Evolutionary conservation across 2,113 vertebrate genomes (phyloP), one percentile per base, ranked within the genome.

Genomic region (Apteryx mantelli): DNA sequence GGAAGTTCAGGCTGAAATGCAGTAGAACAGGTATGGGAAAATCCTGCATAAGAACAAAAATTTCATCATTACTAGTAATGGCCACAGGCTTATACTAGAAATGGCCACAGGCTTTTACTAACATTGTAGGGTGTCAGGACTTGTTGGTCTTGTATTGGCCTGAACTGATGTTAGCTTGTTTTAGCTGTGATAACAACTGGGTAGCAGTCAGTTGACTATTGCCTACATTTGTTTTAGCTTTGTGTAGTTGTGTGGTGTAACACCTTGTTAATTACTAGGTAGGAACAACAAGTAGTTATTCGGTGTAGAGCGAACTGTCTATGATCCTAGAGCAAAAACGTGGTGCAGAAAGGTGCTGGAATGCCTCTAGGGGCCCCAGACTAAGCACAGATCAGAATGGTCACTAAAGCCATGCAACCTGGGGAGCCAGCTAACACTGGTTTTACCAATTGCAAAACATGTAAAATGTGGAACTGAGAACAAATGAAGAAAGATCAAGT

Each of bases 271-370:
- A 38, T 73, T 80, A n/a, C 12, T 36, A 68, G 16, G 34, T 50
- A 28, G 5, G 13, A 88, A 38, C 58, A 64, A 20, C 5, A 66
- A 40, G 3, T 16, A 58, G 13, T 21, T 75, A 70, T 30, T 21
- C 13, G 74, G 6, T 46, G 18, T 20, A 21, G 19, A 79, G 4
- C 0, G 1, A 80, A 9, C 0, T 68, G 28, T 42, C 52, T 55
- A 14, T 46, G 53, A 82, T 52, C 6, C 6, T 32, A 64, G 24
- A 63, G 53, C 3, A 48, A 38, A 80, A 79, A 25, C 9, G 19
- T 3, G 15, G 2, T 3, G 7, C n/a, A 89, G 11, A 82, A 91
- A 89, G 40, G 34, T 36, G 3, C 13, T 79, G 36, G 36, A 58
- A 78, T 52, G 21, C 44, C 64, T 44, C 3, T 11, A 32, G 16